Conservation (phyloP, 2,113 vertebrate species). For the Chitala chitala region DNA sequence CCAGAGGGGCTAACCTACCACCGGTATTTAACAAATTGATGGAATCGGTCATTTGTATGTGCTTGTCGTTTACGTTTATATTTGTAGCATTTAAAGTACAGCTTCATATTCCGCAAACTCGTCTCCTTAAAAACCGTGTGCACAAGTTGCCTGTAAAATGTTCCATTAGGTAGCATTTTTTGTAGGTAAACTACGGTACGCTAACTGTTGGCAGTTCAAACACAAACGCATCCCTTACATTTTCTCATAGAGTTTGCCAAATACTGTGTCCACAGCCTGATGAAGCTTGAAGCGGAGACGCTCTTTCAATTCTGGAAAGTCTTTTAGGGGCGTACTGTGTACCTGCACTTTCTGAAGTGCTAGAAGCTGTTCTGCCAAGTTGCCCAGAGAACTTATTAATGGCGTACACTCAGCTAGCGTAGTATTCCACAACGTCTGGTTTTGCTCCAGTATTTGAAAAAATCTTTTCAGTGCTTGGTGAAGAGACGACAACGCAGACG, state of each 20-base stretch:
- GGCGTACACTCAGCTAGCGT: conserved; percentile 56
- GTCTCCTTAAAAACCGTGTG: no score
- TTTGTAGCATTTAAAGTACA: no score
- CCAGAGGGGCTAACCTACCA: no score
- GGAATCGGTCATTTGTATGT: no score
- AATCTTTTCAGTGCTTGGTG: conserved; percentile 59
- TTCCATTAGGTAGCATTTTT: no score
- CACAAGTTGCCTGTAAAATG: no score
- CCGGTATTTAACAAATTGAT: no score
- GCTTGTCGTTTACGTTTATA: no score
- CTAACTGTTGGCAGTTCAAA: background rate
- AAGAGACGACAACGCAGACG: conserved; percentile 36
- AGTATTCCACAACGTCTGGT: conserved; percentile 54
- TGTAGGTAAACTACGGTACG: background rate
- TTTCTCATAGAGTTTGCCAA: conserved; percentile 60
- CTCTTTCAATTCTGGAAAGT: conserved; percentile 62
- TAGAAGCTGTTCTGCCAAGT: conserved; percentile 69
- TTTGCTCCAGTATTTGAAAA: conserved; percentile 56
- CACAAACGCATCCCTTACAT: conserved; percentile 62
- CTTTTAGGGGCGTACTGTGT: conserved; percentile 51
- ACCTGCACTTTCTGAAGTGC: conserved; percentile 57
- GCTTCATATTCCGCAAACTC: no score
- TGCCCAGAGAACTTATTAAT: conserved; percentile 65
- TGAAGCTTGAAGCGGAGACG: conserved; percentile 68
- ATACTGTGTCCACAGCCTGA: conserved; percentile 57